A percentile compares a stretch with the other conserved stretches of the same genome.
These are phyloP conservation scores for Cheilosia vulpina DNA, from an alignment of 2,888 invertebrate species.

Conservation along the genomic window DNA sequence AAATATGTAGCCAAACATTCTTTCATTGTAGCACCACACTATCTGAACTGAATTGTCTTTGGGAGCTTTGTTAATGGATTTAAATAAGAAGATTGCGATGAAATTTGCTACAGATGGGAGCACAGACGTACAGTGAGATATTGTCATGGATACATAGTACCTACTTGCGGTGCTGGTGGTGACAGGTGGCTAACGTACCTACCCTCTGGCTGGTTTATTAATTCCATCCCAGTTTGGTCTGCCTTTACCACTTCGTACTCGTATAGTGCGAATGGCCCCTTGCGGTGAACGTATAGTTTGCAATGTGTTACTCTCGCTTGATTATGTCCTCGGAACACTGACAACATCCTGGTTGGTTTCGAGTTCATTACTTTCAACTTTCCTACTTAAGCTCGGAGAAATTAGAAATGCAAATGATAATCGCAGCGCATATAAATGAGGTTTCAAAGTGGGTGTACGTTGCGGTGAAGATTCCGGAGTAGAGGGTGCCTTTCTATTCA, in stretches of 20 bases:
- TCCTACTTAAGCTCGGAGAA: slow-evolving; percentile 57
- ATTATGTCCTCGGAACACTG: slow-evolving; percentile 53
- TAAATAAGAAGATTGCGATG: slow-evolving; percentile 64
- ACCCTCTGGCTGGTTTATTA: slow-evolving; percentile 66
- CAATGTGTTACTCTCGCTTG: slow-evolving; percentile 72
- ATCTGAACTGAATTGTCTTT: slow-evolving; percentile 57
- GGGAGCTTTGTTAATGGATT: slow-evolving; percentile 69
- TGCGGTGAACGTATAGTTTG: slow-evolving; percentile 52
- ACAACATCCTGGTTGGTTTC: slow-evolving; percentile 60
- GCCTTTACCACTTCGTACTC: slow-evolving; percentile 18
- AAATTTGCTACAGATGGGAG: slow-evolving; percentile 58
- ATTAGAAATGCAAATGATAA: slow-evolving; percentile 72
- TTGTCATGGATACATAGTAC: slow-evolving; percentile 34
- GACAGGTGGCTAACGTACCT: slow-evolving; percentile 59
- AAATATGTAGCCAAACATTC: slow-evolving; percentile 69
- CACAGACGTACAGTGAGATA: slow-evolving; percentile 38
- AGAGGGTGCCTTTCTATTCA: slow-evolving; percentile 34
- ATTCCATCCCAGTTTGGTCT: slow-evolving; percentile 47
- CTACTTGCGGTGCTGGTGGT: slow-evolving; percentile 52
- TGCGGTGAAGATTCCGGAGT: slow-evolving; percentile 31
- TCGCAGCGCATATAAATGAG: slow-evolving; percentile 52
- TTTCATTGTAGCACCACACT: slow-evolving; percentile 66
- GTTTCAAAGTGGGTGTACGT: slow-evolving; percentile 4
- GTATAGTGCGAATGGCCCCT: slow-evolving; percentile 50
- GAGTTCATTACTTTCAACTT: slow-evolving; percentile 73